These are phyloP conservation scores for Gila robusta DNA, from an alignment of 2,797 vertebrate species.

Conservation along the genomic window DNA sequence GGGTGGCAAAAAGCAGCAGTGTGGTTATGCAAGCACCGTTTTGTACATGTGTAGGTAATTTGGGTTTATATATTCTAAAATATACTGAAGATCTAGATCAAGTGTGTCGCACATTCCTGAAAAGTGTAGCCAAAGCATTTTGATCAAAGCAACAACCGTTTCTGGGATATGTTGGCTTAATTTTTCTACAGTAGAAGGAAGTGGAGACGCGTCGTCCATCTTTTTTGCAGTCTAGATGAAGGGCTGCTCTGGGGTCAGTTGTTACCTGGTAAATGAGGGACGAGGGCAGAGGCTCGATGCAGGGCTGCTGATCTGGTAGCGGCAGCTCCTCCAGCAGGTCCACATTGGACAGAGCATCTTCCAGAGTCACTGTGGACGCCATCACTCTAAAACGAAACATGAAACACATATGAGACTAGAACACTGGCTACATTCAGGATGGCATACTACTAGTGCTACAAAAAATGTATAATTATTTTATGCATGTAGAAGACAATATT, in stretches of 20 bases:
- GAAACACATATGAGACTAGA: not conserved
- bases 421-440: not conserved
- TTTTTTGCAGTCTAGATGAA: not conserved
- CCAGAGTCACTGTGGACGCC: slow-evolving; percentile 94
- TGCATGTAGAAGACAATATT: not conserved
- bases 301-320: slow-evolving; percentile 98
- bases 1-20: slow-evolving; percentile 14
- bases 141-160: not conserved
- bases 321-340: slow-evolving; percentile 98
- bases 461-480: not conserved
- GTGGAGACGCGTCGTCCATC: not conserved
- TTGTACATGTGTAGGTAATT: not conserved
- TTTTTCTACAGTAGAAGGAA: not conserved
- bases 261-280: slow-evolving; percentile 97
- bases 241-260: not conserved
- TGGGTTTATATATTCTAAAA: not conserved
- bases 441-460: not conserved
- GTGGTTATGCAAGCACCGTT: not conserved
- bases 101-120: not conserved
- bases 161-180: too few species aligned
- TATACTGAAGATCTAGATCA: not conserved
- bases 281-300: slow-evolving; percentile 96
- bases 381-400: slow-evolving; percentile 74
- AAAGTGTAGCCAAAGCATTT: not conserved
- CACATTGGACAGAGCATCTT: slow-evolving; percentile 98